Base-by-base conservation (phyloP, 2,888 invertebrate genomes). In the Syrista parreyssii region DNA sequence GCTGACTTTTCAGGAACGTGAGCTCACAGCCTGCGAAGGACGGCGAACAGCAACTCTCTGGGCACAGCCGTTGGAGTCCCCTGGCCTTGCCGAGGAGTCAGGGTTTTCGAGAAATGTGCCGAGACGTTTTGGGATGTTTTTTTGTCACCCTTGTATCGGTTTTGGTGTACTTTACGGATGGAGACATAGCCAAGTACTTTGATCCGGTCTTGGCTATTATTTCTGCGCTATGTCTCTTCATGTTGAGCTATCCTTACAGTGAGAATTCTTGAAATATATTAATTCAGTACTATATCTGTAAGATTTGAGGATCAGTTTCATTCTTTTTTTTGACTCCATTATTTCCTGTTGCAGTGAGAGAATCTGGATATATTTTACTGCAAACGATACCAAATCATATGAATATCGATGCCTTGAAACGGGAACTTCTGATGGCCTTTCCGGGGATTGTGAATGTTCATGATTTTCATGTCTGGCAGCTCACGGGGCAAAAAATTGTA, bases 301-400 rank as follows among this genome's bases (percentile, higher is more conserved):
- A 9, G 55, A 23, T 4, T 23, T 40, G 32, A 73, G 32, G 4
- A 11, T 3, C 23, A 15, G 2, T 71, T 71, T 11, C 3, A 0
- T 71, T 71, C 23, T 32, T 32, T 33, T 74, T 12, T n/a, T n/a
- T 11, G 68, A 34, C 23, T 68, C 23, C n/a, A 33, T 12, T 34
- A 35, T 79, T 77, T 30, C 2, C 23, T 9, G 23, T 92, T 91
- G 69, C 92, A 98, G 97, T 98, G 94, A 96, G 96, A 84, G 96
- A 98, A 90, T 97, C 98, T 15, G 96, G 97, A 6, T 92, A 97
- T 77, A 97, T 98, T 86, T 93, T 98, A 0, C 93, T 98, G 32
- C 98, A 98, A 92, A 98, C 98, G 1, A 98, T 98, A 79, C 98
- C 98, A 0, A 96, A 95, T 84, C 96, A 97, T 23, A 95, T 98